Base-by-base conservation (phyloP, 1,140 invertebrate species). In the Triops longicaudatus region DNA sequence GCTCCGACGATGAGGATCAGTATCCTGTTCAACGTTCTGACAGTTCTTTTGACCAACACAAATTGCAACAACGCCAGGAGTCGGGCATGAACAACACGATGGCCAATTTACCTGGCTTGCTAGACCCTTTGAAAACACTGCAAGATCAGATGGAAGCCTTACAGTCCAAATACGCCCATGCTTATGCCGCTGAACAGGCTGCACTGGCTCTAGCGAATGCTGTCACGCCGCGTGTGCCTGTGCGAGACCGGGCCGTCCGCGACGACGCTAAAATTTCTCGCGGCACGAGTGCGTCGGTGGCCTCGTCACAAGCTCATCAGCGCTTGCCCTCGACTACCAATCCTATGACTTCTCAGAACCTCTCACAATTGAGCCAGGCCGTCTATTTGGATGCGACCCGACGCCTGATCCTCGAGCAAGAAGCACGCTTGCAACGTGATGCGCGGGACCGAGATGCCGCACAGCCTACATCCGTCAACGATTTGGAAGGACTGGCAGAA, bases 401-500 rank as follows among this genome's bases (percentile, higher is more conserved):
- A 81, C 91, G 91, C 81, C 85, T 92, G 79, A 89, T 91, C 79
- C 85, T 92, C 84, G 91, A 92, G 83, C 91, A 90, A 81, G 91
- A 92, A 85, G 89, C 89, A 1, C 85, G 90, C 72, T 90, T 87
- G 17, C 91, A 89, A 84, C 91, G 90, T 84, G 87, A 84, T 85
- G 41, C 27, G 31, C 44, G 72, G 42, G 28, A 72, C 31, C 42
- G 73, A 44, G 86, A 90, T 41, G 87, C 90, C 79, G 89, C 89
- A 0, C 74, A 26, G 26, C 28, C 41, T 73, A 43, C 73, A 26
- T n/a, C 77, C 43, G 90, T 89, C 28, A 87, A 90, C 17, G 94
- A 96, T 82, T 86, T 96, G 1, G 93, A 97, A 84, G 91, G 92
- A 73, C 85, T 97, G 72, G 93, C 93, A 7, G 94, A 97, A 80